These are phyloP conservation scores for Ochropacha duplaris DNA, from an alignment of 2,888 invertebrate genomes.

Conservation along the genomic window DNA sequence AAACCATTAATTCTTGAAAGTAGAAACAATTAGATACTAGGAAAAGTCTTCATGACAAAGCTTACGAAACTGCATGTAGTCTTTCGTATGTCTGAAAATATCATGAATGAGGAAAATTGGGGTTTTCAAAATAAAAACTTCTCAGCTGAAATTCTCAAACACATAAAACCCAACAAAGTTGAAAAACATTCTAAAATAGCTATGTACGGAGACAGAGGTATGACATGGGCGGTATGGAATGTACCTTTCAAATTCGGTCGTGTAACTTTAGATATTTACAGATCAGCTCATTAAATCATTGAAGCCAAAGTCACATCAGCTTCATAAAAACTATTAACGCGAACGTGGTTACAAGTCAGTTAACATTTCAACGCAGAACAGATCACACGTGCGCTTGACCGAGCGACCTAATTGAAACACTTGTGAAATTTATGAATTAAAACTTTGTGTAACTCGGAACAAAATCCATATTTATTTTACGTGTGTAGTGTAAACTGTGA, in stretches of 20 bases:
- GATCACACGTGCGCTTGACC: background rate
- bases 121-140: background rate
- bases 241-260: constrained; percentile 11
- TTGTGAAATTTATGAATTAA: background rate
- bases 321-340: background rate
- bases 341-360: constrained; percentile 11
- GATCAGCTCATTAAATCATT: constrained; percentile 46
- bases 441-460: background rate
- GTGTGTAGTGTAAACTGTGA: constrained; percentile 8
- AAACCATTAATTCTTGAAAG: too few relatives aligned
- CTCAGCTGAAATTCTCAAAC: background rate
- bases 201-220: background rate
- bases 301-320: constrained; percentile 10
- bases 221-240: background rate
- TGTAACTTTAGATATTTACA: constrained; percentile 45
- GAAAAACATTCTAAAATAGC: background rate
- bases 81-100: too few relatives aligned
- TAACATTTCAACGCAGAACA: background rate
- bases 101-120: too few relatives aligned
- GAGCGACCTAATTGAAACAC: background rate
- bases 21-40: too few relatives aligned
- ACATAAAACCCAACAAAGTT: too few relatives aligned
- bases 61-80: too few relatives aligned
- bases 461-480: background rate
- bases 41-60: too few relatives aligned